phyloP scores from a whole-genome alignment of 2,888 invertebrate species.

The Gymnoscelis rufifasciata region DNA sequence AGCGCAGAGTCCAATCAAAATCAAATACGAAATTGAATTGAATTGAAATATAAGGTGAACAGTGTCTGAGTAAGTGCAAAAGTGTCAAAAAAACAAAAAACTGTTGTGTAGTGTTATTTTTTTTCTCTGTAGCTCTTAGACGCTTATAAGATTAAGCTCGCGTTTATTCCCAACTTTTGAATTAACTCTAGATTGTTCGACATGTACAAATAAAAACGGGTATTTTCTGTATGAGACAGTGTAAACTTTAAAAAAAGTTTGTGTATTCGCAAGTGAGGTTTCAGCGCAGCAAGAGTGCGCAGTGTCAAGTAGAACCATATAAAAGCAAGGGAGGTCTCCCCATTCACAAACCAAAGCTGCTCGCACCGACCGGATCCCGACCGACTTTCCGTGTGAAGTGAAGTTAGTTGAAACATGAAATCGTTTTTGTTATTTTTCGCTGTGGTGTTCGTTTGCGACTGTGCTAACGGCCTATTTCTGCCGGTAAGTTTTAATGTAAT shows the following conservation, averaged over 20 bases:
- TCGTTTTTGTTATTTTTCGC: slow-evolving; percentile 49
- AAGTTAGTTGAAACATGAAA: slow-evolving; percentile 53
- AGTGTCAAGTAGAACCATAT: slow-evolving; percentile 58
- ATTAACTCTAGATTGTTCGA: too few relatives aligned
- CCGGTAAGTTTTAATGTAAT: slow-evolving; percentile 59
- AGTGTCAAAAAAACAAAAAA: too few relatives aligned
- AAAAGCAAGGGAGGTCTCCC: slow-evolving; percentile 59
- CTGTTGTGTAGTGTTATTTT: too few relatives aligned
- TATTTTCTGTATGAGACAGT: slow-evolving; percentile 11
- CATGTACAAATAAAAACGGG: too few relatives aligned
- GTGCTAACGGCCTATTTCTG: slow-evolving; percentile 52
- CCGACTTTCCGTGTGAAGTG: slow-evolving; percentile 52
- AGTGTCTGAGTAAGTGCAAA: too few relatives aligned
- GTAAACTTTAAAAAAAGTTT: slow-evolving; percentile 8
- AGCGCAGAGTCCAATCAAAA: too few relatives aligned
- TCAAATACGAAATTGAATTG: too few relatives aligned
- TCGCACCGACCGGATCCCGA: slow-evolving; percentile 42
- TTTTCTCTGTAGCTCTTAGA: too few relatives aligned
- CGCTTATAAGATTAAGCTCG: too few relatives aligned
- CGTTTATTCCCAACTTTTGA: too few relatives aligned
- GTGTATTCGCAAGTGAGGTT: slow-evolving; percentile 32
- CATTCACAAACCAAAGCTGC: slow-evolving; percentile 66
- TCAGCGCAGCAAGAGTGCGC: slow-evolving; percentile 68
- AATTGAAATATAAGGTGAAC: too few relatives aligned
- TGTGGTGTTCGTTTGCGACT: slow-evolving; percentile 50